These are phyloP conservation scores for Girardinichthys multiradiatus DNA, from an alignment of 2,113 vertebrate genomes.

Conservation along the genomic window DNA sequence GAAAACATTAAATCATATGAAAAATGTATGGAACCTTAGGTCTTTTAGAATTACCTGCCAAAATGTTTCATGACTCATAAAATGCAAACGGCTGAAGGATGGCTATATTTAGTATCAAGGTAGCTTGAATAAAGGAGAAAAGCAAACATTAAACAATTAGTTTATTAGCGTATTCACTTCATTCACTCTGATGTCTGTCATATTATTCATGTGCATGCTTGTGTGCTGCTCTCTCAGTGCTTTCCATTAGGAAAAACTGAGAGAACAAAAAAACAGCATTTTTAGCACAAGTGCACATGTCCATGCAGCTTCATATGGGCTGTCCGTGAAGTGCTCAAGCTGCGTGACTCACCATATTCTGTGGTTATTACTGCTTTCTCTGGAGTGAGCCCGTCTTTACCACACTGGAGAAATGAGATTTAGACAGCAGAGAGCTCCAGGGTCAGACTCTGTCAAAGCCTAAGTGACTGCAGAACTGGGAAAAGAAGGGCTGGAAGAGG, in stretches of 20 bases:
- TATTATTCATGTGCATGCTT: constrained; percentile 8
- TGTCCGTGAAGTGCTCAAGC: constrained; percentile 17
- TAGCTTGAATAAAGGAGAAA: constrained; percentile 32
- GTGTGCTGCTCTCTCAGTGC: background rate
- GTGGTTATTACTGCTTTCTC: constrained; percentile 32
- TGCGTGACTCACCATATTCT: constrained; percentile 31
- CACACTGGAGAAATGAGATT: constrained; percentile 50
- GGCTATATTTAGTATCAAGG: constrained; percentile 31
- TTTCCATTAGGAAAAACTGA: background rate
- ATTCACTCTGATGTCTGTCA: background rate
- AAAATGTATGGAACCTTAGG: constrained; percentile 75
- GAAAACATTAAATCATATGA: constrained; percentile 74
- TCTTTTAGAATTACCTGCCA: constrained; percentile 80
- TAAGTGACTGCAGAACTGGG: constrained; percentile 17
- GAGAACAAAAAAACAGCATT: too few relatives aligned
- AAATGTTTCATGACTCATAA: constrained; percentile 78
- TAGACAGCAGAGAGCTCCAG: constrained; percentile 51
- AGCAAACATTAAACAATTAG: constrained; percentile 40
- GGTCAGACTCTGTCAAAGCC: constrained; percentile 49
- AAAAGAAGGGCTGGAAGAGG: background rate
- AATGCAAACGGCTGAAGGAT: constrained; percentile 72
- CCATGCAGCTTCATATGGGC: constrained; percentile 15
- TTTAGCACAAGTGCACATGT: constrained; percentile 11
- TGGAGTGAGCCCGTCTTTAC: constrained; percentile 22
- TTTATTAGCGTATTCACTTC: background rate